Percentiles rank a stretch among this genome's conserved stretches.
Evolutionary conservation across 2,888 invertebrate genomes (phyloP).

Genomic region (Charanyca ferruginea): DNA sequence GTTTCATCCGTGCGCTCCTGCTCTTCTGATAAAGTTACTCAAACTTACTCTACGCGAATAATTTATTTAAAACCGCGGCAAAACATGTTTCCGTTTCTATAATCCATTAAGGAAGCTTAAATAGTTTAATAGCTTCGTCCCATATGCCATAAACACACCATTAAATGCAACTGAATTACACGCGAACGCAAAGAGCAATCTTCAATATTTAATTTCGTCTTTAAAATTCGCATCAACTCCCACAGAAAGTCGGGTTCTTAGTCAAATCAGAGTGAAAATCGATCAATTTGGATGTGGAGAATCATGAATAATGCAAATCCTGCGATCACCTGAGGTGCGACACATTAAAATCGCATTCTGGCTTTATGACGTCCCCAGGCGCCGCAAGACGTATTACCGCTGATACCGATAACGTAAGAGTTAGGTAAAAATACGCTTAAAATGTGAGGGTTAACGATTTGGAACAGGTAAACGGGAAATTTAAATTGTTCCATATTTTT

Average conservation of each 20-base stretch:
- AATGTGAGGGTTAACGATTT: slow-evolving; percentile 39
- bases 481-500: neutral
- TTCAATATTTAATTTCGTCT: slow-evolving; percentile 64
- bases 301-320: slow-evolving; percentile 82
- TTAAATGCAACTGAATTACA: slow-evolving; percentile 15
- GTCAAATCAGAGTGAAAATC: slow-evolving; percentile 64
- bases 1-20: too few relatives aligned
- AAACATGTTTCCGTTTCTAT: neutral
- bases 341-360: slow-evolving; percentile 85
- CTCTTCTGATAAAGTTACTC: too few relatives aligned
- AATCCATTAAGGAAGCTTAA: neutral
- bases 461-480: slow-evolving; percentile 25
- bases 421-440: slow-evolving; percentile 56
- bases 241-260: slow-evolving; percentile 54
- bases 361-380: slow-evolving; percentile 73
- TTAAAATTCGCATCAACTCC: slow-evolving; percentile 54
- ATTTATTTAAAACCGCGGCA: neutral
- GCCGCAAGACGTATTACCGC: slow-evolving; percentile 67
- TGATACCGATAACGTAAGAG: slow-evolving; percentile 67
- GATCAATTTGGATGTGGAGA: slow-evolving; percentile 64
- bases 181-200: slow-evolving; percentile 25
- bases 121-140: neutral
- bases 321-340: slow-evolving; percentile 79
- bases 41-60: too few relatives aligned
- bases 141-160: neutral